Conservation (phyloP, 2,797 vertebrate species). For the Sebastiscus tertius region DNA sequence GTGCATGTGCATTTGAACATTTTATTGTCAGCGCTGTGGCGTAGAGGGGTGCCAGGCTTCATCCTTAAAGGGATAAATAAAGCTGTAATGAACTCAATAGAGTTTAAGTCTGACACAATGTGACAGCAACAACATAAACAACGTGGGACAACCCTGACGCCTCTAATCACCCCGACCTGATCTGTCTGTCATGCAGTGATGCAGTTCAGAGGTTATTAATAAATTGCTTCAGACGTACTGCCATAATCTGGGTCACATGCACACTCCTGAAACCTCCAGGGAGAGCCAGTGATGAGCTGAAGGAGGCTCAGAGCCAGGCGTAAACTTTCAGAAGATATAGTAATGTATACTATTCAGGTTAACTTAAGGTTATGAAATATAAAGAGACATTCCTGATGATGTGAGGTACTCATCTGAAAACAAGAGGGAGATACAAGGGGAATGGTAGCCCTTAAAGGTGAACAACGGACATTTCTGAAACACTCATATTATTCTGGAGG, state of each 20-base stretch:
- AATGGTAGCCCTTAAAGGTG: no score
- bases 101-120: neutral
- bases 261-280: constrained; percentile 37
- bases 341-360: neutral
- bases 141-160: neutral
- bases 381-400: neutral
- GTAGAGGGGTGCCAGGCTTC: no score
- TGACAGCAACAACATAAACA: neutral
- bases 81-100: neutral
- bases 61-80: no score
- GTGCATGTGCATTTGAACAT: neutral
- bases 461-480: no score
- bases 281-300: neutral
- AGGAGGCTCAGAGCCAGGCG: neutral
- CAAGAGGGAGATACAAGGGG: no score
- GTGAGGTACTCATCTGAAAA: neutral
- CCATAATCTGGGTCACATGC: constrained; percentile 54
- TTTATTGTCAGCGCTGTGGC: neutral
- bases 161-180: constrained; percentile 7
- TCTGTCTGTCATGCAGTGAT: constrained; percentile 30
- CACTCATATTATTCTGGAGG: no score
- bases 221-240: constrained; percentile 1
- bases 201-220: constrained; percentile 63
- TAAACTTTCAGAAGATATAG: neutral
- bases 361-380: neutral